Evolutionary conservation across 2,888 invertebrate genomes (phyloP), one percentile per base, ranked within the genome.

Genomic region (Bugulina stolonifera): DNA sequence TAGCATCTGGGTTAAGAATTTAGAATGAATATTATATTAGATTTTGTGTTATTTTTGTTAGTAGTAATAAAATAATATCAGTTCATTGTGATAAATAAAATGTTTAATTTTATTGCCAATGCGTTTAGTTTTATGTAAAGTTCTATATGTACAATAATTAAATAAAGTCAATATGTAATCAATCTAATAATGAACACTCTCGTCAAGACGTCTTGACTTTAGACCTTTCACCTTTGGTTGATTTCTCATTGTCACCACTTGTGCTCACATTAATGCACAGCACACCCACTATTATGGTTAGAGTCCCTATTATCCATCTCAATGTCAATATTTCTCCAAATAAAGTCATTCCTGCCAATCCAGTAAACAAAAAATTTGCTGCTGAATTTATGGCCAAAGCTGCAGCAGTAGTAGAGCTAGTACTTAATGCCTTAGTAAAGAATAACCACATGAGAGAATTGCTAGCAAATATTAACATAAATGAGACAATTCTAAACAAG

Each of bases 361-460:
- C 64, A 32, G 64, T 64, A 64, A 64, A 64, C 34, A 64, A 18
- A 34, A 64, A 64, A 34, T 64, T 64, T 10, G 64, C 64, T 14
- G 64, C 64, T 22, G 64, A 32, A 32, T 64, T 32, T 22, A 64
- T 27, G n/a, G 64, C 64, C 14, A 64, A 14, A 27, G 64, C 64
- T 18, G 64, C 64, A 29, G 64, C 64, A 2, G 64, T 32, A 34
- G 64, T 64, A 64, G 64, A 25, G 32, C 64, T 64, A n/a, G 32
- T 34, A 64, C 27, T 64, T 32, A 64, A 25, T 14, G 64, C 27
- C 34, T 64, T 64, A 32, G 32, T 64, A n/a, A 32, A 64, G 32
- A 25, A 64, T 2, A 64, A 18, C 64, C 64, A 64, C 64, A 64
- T 64, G 27, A 64, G 32, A 64, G 64, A 64, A 27, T 64, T 64